A percentile compares a stretch with the other conserved stretches of the same genome.
Evolutionary conservation across 2,888 invertebrate species (phyloP).

Genomic region (Prostheceraeus crozeri): DNA sequence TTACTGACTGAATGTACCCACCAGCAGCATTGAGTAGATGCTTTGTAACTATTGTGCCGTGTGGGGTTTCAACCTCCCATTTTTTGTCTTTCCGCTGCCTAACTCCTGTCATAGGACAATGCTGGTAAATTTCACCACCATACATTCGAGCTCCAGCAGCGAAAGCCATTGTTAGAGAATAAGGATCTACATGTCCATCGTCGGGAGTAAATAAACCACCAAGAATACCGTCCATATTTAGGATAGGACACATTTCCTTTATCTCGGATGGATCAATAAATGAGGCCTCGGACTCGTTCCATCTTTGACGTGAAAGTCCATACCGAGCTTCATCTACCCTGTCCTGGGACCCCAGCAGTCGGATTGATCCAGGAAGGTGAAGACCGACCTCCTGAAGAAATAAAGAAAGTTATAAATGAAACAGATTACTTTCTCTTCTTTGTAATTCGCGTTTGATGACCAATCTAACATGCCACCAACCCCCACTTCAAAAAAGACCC

Average conservation of each 20-base stretch:
- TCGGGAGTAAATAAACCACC: conserved; percentile 56
- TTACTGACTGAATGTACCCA: conserved; percentile 36
- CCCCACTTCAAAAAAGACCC: too few relatives aligned
- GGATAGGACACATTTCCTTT: conserved; percentile 50
- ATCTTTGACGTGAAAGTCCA: conserved; percentile 55
- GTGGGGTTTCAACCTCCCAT: conserved; percentile 51
- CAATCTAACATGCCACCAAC: too few relatives aligned
- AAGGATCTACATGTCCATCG: conserved; percentile 58
- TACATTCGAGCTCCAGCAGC: conserved; percentile 55
- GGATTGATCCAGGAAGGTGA: conserved; percentile 55
- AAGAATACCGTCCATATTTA: conserved; percentile 55
- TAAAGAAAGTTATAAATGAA: conserved; percentile 1
- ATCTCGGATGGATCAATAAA: conserved; percentile 53
- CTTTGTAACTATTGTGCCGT: conserved; percentile 50
- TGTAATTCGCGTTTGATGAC: too few relatives aligned
- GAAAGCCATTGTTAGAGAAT: conserved; percentile 56
- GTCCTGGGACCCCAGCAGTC: conserved; percentile 53
- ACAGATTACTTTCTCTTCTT: conserved; percentile 20
- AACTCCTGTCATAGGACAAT: conserved; percentile 46
- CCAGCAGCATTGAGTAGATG: conserved; percentile 58
- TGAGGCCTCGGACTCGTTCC: conserved; percentile 50
- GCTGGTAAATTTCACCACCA: conserved; percentile 51
- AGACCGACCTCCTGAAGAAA: conserved; percentile 52
- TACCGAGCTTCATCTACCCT: conserved; percentile 56
- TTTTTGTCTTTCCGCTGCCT: conserved; percentile 45